These are phyloP conservation scores for Pseudochirops corinnae DNA, from an alignment of 2,797 vertebrate genomes.

Conservation along the genomic window DNA sequence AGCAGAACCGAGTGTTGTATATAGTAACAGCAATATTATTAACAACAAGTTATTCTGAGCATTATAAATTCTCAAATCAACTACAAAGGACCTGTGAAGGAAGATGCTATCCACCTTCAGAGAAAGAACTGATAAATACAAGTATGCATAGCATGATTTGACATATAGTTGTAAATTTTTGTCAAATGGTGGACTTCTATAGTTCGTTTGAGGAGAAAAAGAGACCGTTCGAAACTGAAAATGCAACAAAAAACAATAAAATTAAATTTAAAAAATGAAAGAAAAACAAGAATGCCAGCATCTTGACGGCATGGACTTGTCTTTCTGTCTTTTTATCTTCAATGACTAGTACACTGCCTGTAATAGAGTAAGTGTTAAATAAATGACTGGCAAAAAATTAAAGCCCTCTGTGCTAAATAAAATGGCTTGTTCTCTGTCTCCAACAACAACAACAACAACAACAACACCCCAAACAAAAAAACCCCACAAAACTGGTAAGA, in stretches of 20 bases:
- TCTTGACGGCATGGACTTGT: too few species aligned
- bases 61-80: background rate
- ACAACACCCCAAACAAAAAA: too few species aligned
- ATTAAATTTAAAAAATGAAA: background rate
- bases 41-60: background rate
- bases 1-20: background rate
- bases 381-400: too few species aligned
- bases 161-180: background rate
- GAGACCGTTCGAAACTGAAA: background rate
- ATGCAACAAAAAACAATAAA: background rate
- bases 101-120: background rate
- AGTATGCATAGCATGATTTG: background rate
- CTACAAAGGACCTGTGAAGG: background rate
- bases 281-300: background rate
- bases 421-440: background rate
- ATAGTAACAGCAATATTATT: too few species aligned
- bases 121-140: background rate
- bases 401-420: background rate
- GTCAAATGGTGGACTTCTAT: background rate
- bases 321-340: too few species aligned
- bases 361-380: too few species aligned
- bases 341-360: too few species aligned
- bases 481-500: background rate
- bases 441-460: too few species aligned
- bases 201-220: background rate